Evolutionary conservation across 2,113 vertebrate genomes (phyloP), one percentile per base, ranked within the genome.

Genomic region (Nannospalax galili): DNA sequence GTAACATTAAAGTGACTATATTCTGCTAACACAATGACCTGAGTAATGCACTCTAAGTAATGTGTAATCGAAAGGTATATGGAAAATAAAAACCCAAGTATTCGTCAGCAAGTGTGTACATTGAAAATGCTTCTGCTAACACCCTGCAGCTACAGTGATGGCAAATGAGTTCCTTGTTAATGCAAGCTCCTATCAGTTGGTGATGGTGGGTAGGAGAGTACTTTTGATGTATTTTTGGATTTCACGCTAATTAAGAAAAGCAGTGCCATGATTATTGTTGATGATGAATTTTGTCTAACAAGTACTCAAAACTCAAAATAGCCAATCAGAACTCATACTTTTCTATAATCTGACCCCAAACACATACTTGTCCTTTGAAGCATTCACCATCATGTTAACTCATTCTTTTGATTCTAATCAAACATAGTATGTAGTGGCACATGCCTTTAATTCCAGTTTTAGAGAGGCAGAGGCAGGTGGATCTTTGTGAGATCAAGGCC

Each of bases 221-320:
- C 40, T 48, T 1, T 14, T 30, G 40, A 72, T n/a, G 52, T 78
- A 60, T 16, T 52, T 52, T 52, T 6, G 32, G n/a, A 26, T 42
- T 77, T 90, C 17, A 32, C 15, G 24, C 26, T 28, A 4, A 1
- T 73, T 88, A 28, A 81, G 84, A 26, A 45, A n/a, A 37, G 64
- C 0, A 0, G 11, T 1, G 1, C 14, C 5, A 6, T 16, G 3
- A 19, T 56, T 4, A 45, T 65, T 52, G 0, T 84, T 79, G 11
- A 52, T 37, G 4, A 30, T 26, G 69, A 72, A 28, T 32, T 35
- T 2, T 42, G 22, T 28, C 2, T 70, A 30, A 32, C 20, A 70
- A 3, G 32, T 77, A 0, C 45, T 20, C 88, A n/a, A 56, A 84
- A 35, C 3, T 15, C 62, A 28, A 19, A 0, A 1, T 1, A 42